Base-by-base conservation (phyloP, 1,140 invertebrate species). In the Littorina saxatilis region DNA sequence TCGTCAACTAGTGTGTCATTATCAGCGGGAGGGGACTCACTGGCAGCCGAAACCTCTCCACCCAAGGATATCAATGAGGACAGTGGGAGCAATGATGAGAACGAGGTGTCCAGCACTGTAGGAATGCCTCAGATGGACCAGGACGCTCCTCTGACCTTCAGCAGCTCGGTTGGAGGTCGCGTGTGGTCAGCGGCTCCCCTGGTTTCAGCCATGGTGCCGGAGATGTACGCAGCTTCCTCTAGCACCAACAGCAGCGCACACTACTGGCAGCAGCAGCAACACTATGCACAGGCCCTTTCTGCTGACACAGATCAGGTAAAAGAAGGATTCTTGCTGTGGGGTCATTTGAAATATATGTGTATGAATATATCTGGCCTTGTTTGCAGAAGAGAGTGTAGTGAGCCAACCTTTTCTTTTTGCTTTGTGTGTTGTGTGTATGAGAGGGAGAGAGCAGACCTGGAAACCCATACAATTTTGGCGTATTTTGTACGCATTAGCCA, bases 91-190 rank as follows among this genome's bases (percentile, higher is more conserved):
- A 39, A 73, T 58, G 43, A 40, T 2, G 23, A 37, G 23, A 43
- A 61, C 7, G 80, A 78, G 43, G 35, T 66, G 17, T 39, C 32
- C 73, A 66, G 32, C 11, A 55, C 52, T 15, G 75, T 35, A 13
- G 74, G 66, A 4, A 52, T 78, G 15, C 84, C 84, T 52, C 58
- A 39, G 7, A 29, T 76, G 13, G 63, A 74, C 20, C 82, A 82
- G 74, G 70, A 83, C 66, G 79, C 82, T 1, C 79, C 81, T 27
- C 47, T 81, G 63, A 73, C 35, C 70, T 80, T 84, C 47, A 83
- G 73, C 39, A 82, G 78, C 55, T 32, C 58, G 3, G n/a, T n/a
- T 7, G 3, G 27, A 50, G 39, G n/a, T 9, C 40, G 40, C 4
- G 39, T 17, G 39, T 75, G 72, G 80, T 68, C 72, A 27, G 23